phyloP scores from a whole-genome alignment of 2,888 invertebrate species.

The Trachelus troglodyta region DNA sequence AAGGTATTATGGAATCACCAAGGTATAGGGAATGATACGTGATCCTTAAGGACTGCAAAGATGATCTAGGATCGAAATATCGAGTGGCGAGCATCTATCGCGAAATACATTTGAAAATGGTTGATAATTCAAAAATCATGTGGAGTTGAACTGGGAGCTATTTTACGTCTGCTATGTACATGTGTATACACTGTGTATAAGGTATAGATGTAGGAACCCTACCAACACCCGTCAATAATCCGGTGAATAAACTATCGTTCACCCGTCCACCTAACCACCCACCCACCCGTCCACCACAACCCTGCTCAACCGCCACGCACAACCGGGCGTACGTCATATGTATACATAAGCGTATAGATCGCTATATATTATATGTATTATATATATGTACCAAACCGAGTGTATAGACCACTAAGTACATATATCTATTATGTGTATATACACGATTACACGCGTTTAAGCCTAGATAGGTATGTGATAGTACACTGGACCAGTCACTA shows the following conservation, averaged over 20 bases:
- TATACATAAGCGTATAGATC: background rate
- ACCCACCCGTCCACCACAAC: constrained; percentile 52
- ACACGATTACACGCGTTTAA: background rate
- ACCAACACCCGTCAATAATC: constrained; percentile 65
- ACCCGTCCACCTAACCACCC: constrained; percentile 50
- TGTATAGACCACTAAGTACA: background rate
- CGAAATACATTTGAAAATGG: constrained; percentile 47
- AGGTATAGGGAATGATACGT: background rate
- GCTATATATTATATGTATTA: background rate
- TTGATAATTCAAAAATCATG: constrained; percentile 50
- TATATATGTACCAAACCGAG: background rate
- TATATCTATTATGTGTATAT: background rate
- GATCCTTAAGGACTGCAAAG: background rate
- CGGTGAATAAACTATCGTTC: constrained; percentile 65
- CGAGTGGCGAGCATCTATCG: constrained; percentile 31
- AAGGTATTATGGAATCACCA: background rate
- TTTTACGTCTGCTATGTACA: constrained; percentile 56
- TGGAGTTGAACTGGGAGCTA: constrained; percentile 59
- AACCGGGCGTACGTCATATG: constrained; percentile 23
- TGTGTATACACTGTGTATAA: constrained; percentile 18
- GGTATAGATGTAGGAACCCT: constrained; percentile 26
- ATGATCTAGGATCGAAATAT: background rate
- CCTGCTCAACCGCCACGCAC: constrained; percentile 49
- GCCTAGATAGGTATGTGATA: background rate
- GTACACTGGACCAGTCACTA: background rate